phyloP scores from a whole-genome alignment of 2,888 invertebrate species.

The Apamea crenata region DNA sequence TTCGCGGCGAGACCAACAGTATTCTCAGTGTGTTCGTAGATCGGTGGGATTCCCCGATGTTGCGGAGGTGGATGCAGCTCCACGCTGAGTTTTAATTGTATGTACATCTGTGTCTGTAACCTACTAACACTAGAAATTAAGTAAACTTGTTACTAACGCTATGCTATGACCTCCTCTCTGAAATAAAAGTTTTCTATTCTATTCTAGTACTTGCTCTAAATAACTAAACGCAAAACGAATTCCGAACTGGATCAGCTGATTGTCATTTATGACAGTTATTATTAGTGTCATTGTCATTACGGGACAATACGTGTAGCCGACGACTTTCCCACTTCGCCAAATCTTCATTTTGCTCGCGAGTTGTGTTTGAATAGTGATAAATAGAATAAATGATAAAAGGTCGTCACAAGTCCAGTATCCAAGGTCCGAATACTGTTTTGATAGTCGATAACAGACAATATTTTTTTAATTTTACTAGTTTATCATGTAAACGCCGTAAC shows the following conservation, averaged over 20 bases:
- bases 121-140: too few relatives aligned
- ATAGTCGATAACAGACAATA: conserved; percentile 26
- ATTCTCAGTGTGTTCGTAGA: too few relatives aligned
- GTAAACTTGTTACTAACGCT: too few relatives aligned
- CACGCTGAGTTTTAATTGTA: too few relatives aligned
- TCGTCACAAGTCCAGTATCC: conserved; percentile 39
- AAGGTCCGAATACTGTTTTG: conserved; percentile 46
- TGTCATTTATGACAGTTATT: conserved; percentile 39
- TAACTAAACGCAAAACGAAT: conserved; percentile 31
- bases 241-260: conserved; percentile 13
- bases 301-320: neutral
- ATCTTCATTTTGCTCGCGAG: neutral
- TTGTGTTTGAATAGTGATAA: conserved; percentile 39
- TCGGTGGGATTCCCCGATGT: too few relatives aligned
- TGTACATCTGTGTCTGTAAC: too few relatives aligned
- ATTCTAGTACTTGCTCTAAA: neutral
- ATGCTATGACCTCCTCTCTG: too few relatives aligned
- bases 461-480: conserved; percentile 25
- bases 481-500: conserved; percentile 40
- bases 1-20: too few relatives aligned
- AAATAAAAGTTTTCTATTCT: too few relatives aligned
- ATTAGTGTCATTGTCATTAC: conserved; percentile 17
- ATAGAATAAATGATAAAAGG: conserved; percentile 44
- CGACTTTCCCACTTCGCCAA: neutral
- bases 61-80: too few relatives aligned